Evolutionary conservation across 2,113 vertebrate species (phyloP), one percentile per base, ranked within the genome.

Genomic region (Ptilonorhynchus violaceus): DNA sequence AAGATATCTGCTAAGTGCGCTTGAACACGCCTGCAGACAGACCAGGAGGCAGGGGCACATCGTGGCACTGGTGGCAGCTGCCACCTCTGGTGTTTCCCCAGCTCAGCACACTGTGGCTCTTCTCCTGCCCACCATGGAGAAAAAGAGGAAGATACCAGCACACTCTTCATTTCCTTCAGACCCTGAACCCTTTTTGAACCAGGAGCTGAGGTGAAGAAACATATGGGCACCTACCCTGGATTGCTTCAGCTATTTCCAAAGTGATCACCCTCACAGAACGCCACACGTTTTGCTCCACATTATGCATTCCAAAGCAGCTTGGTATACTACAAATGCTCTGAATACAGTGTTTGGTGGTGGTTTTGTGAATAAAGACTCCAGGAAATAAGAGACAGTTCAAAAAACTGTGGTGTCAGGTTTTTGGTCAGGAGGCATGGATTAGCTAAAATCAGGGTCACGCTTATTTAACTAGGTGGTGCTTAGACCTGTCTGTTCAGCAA

Each of bases 221-320:
- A 9, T 5, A 15, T 4, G 42, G n/a, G 30, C 15, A 58, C 9
- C 58, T 35, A 42, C 30, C 41, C 59, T 52, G n/a, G 62, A 52
- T 33, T 13, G 17, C 28, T 77, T 47, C 25, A 76, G 18, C 20
- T 75, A 2, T 63, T 72, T 44, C 50, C 23, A 37, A 42, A 73
- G 27, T 13, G 12, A 50, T 60, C 16, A n/a, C 5, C 20, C 39
- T 46, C 1, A 0, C 58, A 25, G 23, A 72, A 28, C 2, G 2
- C 7, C 1, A 0, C 3, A 0, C 1, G 1, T n/a, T 83, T 88
- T 75, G 31, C 15, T 47, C n/a, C 18, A 6, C 11, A 2, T 39
- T 44, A 63, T 2, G 1, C 15, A 37, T 44, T 42, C 42, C 33
- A 55, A 75, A 75, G 20, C 7, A 42, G 10, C 55, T 24, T 60